phyloP scores from a whole-genome alignment of 2,113 vertebrate species.

The Phocoena phocoena region DNA sequence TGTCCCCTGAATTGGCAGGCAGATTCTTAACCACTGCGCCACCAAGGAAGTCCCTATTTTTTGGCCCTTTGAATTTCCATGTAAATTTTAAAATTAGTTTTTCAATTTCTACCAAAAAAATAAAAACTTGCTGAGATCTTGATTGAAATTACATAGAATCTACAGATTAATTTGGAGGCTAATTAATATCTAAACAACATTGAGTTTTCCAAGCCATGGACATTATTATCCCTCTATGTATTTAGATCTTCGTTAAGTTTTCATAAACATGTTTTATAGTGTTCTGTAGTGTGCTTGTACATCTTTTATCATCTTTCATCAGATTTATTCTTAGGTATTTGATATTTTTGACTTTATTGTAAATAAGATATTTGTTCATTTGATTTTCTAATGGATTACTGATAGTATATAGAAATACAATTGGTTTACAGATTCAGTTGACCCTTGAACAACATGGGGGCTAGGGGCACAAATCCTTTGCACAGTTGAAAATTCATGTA shows the following conservation, averaged over 20 bases:
- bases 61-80: not conserved
- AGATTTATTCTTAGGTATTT: not conserved
- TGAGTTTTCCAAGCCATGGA: not conserved
- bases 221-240: not conserved
- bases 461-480: not conserved
- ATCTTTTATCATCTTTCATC: not conserved
- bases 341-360: not conserved
- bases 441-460: not conserved
- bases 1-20: too few relatives aligned
- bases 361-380: not conserved
- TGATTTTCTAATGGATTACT: not conserved
- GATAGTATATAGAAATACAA: not conserved
- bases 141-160: not conserved
- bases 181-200: not conserved
- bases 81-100: not conserved
- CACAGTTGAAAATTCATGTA: not conserved
- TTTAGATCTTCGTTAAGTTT: not conserved
- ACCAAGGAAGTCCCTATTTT: not conserved
- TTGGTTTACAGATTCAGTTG: not conserved
- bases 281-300: not conserved
- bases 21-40: too few relatives aligned
- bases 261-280: not conserved
- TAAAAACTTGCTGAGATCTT: not conserved
- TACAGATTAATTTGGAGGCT: not conserved
- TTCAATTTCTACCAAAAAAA: not conserved